phyloP scores from a whole-genome alignment of 2,888 invertebrate species.

The Stenchaetothrips biformis region DNA sequence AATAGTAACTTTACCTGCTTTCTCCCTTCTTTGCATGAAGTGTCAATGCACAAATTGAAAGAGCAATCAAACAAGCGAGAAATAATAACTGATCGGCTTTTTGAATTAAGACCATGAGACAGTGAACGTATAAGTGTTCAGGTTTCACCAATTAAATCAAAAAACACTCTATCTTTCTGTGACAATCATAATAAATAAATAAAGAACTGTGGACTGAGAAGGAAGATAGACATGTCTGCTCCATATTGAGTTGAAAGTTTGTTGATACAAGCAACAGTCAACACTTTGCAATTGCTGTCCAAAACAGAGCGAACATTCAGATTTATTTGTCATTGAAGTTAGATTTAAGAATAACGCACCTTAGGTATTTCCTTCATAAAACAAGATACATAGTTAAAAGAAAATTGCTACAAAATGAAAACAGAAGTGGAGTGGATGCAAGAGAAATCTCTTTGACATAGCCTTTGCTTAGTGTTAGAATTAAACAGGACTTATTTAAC shows the following conservation, averaged over 20 bases:
- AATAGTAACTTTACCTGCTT: conserved; percentile 21
- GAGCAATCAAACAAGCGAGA: not conserved
- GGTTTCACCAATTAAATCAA: not conserved
- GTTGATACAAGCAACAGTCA: not conserved
- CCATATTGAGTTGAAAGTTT: not conserved
- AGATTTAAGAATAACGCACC: not conserved
- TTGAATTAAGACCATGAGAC: not conserved
- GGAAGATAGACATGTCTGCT: not conserved
- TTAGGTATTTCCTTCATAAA: not conserved
- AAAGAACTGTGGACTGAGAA: not conserved
- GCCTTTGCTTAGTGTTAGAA: not conserved
- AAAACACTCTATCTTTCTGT: not conserved
- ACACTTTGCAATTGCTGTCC: not conserved
- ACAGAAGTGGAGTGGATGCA: not conserved
- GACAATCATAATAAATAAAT: not conserved
- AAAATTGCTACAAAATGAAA: not conserved
- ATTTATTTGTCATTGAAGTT: not conserved
- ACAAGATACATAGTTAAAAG: not conserved
- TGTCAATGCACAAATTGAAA: conserved; percentile 15
- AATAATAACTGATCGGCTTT: too few species aligned
- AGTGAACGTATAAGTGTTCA: not conserved
- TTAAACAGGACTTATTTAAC: conserved; percentile 16
- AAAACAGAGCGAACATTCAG: not conserved
- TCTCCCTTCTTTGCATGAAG: conserved; percentile 8
- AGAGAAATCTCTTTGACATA: not conserved